These are phyloP conservation scores for Psittacula cyanocephala DNA, from an alignment of 2,113 vertebrate species.

Conservation along the genomic window DNA sequence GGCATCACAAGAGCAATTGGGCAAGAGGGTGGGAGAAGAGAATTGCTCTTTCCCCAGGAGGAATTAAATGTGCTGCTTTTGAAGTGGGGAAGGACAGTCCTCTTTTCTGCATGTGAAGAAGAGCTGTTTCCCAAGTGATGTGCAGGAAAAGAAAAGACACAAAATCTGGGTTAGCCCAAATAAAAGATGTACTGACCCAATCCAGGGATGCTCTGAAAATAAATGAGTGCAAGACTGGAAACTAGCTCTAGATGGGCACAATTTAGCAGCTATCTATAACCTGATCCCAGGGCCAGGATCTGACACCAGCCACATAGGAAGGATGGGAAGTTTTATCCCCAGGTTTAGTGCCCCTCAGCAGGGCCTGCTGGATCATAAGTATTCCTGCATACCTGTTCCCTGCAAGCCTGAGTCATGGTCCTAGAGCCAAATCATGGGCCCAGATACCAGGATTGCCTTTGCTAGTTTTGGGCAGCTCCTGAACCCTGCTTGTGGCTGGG, in stretches of 20 bases:
- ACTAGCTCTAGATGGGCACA: not conserved
- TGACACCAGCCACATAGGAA: not conserved
- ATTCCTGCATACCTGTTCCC: not conserved
- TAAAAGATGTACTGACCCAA: not conserved
- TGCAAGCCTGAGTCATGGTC: rapidly evolving
- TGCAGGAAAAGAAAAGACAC: not conserved
- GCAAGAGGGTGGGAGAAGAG: not conserved
- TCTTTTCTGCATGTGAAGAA: not conserved
- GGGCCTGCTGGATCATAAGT: not conserved
- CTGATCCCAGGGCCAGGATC: not conserved
- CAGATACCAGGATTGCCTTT: not conserved
- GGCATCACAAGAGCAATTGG: not conserved
- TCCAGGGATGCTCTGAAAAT: not conserved
- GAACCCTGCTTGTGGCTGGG: not conserved
- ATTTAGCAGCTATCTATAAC: not conserved
- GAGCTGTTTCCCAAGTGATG: not conserved
- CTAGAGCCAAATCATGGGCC: not conserved
- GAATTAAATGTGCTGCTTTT: not conserved
- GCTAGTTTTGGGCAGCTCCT: not conserved
- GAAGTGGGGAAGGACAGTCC: not conserved
- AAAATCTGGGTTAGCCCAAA: not conserved
- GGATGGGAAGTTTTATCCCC: not conserved
- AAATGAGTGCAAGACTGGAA: not conserved
- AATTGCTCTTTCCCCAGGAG: not conserved
- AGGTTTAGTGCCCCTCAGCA: not conserved